Percentiles rank a stretch among this genome's conserved stretches.
Evolutionary conservation across 2,797 vertebrate genomes (phyloP).

Genomic region (Tangara arthus): DNA sequence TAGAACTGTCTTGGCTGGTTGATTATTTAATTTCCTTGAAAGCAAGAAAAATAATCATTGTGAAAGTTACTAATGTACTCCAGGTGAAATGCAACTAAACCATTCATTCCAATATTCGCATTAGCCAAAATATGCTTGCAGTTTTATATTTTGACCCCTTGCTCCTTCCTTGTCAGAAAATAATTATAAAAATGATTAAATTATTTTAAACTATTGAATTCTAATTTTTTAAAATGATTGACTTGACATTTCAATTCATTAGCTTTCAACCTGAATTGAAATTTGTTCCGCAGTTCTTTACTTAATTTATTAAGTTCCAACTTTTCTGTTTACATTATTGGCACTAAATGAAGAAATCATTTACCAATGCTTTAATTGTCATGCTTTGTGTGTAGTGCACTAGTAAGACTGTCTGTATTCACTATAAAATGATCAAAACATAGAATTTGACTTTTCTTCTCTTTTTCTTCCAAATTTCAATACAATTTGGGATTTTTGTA

Average conservation of each 20-base stretch:
- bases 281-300: slow-evolving; percentile 37
- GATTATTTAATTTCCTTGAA: slow-evolving; percentile 68
- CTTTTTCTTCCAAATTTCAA: neutral
- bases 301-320: slow-evolving; percentile 39
- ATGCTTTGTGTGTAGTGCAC: neutral
- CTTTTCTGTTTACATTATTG: slow-evolving; percentile 43
- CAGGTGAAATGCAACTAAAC: slow-evolving; percentile 45
- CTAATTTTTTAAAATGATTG: slow-evolving; percentile 17
- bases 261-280: slow-evolving; percentile 35
- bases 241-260: slow-evolving; percentile 56
- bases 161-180: slow-evolving; percentile 7
- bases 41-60: slow-evolving; percentile 65
- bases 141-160: slow-evolving; percentile 29
- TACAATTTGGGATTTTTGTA: slow-evolving; percentile 1
- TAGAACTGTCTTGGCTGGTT: slow-evolving; percentile 41
- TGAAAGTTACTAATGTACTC: slow-evolving; percentile 55
- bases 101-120: slow-evolving; percentile 12
- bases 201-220: slow-evolving; percentile 51
- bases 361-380: slow-evolving; percentile 45
- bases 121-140: neutral
- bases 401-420: neutral
- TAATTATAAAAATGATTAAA: slow-evolving; percentile 53
- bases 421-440: neutral
- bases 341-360: slow-evolving; percentile 39
- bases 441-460: neutral